Conservation (phyloP, 2,113 vertebrate genomes). For the Herpetotheres cachinnans region DNA sequence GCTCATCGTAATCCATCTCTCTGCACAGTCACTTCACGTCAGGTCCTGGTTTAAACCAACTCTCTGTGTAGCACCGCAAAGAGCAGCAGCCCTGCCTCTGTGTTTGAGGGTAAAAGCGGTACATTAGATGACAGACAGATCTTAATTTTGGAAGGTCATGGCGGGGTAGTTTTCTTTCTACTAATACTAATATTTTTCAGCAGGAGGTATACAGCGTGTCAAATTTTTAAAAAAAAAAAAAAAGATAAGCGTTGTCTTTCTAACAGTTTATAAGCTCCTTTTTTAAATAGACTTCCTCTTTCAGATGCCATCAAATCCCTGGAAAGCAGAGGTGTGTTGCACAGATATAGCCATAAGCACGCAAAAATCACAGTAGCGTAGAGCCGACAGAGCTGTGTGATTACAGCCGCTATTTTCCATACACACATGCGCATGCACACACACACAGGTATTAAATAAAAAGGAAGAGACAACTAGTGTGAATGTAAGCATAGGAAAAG, state of each 20-base stretch:
- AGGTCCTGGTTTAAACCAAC: not conserved
- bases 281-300: not conserved
- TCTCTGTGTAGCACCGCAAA: not conserved
- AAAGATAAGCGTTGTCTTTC: not conserved
- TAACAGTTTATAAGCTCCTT: not conserved
- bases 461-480: not conserved
- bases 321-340: not conserved
- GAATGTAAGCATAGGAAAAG: not conserved
- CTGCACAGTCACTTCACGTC: not conserved
- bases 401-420: not conserved
- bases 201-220: not conserved
- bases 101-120: not conserved
- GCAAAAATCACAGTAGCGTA: rapidly evolving
- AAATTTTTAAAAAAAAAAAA: not conserved
- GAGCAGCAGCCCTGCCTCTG: not conserved
- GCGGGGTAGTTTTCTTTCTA: not conserved
- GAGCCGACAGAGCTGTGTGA: not conserved
- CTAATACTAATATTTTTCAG: not conserved
- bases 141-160: not conserved
- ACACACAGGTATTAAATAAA: not conserved
- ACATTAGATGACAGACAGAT: not conserved
- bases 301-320: not conserved
- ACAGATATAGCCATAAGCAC: rapidly evolving
- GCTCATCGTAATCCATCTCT: not conserved
- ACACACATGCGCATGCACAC: rapidly evolving